These are phyloP conservation scores for Calypte anna DNA, from an alignment of 2,113 vertebrate genomes.

Conservation along the genomic window DNA sequence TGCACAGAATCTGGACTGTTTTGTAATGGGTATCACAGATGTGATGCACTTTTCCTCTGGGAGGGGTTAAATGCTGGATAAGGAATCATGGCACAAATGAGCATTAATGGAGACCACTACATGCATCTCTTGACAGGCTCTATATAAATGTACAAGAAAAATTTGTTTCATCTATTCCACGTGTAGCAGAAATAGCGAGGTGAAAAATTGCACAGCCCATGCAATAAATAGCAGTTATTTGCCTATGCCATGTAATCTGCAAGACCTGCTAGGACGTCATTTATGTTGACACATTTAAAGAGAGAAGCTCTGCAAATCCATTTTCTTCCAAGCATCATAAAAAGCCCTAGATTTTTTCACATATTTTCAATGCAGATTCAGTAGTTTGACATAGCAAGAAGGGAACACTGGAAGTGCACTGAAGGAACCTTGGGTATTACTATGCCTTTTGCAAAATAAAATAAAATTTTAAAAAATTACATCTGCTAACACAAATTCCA, in stretches of 20 bases:
- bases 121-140: neutral
- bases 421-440: neutral
- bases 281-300: conserved; percentile 58
- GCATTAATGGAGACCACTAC: neutral
- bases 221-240: conserved; percentile 64
- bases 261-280: conserved; percentile 48
- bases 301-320: conserved; percentile 36
- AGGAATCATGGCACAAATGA: neutral
- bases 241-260: conserved; percentile 39
- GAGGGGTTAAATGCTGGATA: conserved; percentile 5
- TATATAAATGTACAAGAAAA: neutral
- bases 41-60: neutral
- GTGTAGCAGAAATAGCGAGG: conserved; percentile 28
- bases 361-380: neutral
- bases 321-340: conserved; percentile 32
- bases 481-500: neutral
- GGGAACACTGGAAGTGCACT: neutral
- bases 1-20: neutral
- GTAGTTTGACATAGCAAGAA: neutral
- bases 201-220: conserved; percentile 23
- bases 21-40: neutral
- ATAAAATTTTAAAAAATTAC: neutral
- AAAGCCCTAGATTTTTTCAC: neutral
- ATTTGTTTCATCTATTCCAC: conserved; percentile 37
- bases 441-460: neutral